Conservation (phyloP, 23 tunicate genomes). For the Botrylloides violaceus region DNA sequence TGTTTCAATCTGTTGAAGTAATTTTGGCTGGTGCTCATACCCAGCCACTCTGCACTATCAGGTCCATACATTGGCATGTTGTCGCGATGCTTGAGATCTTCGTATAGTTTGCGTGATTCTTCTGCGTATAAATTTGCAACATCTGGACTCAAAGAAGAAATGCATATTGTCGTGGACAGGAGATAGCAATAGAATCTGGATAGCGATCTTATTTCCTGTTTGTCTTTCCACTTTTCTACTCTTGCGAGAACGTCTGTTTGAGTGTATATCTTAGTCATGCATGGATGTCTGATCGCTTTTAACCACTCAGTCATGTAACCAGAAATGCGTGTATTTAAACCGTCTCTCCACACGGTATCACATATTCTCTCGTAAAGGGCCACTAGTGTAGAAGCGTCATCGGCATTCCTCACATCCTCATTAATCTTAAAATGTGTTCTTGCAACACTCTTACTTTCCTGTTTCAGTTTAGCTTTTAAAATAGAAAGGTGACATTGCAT, state of each 20-base stretch:
- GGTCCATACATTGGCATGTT: background rate
- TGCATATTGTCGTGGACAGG: background rate
- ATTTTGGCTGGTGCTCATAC: background rate
- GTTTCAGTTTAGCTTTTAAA: background rate
- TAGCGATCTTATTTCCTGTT: constrained; percentile 5
- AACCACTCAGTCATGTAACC: constrained; percentile 54
- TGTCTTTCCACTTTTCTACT: constrained; percentile 1
- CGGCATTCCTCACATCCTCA: constrained; percentile 1
- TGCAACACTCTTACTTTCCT: background rate
- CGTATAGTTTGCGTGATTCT: background rate
- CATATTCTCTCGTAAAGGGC: background rate
- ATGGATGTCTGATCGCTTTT: constrained; percentile 29
- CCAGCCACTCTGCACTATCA: constrained; percentile 13
- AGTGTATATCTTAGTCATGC: background rate
- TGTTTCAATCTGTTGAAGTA: background rate
- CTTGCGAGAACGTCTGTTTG: background rate
- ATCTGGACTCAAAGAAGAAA: background rate
- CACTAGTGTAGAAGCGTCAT: background rate
- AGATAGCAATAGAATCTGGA: constrained; percentile 5
- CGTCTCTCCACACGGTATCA: background rate
- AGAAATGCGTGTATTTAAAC: background rate
- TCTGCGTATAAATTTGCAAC: background rate
- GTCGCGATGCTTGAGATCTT: background rate
- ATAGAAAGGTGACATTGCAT: constrained; percentile 16
- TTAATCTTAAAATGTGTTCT: background rate